Evolutionary conservation across 2,888 invertebrate genomes (phyloP).

Genomic region (Seira ritae): DNA sequence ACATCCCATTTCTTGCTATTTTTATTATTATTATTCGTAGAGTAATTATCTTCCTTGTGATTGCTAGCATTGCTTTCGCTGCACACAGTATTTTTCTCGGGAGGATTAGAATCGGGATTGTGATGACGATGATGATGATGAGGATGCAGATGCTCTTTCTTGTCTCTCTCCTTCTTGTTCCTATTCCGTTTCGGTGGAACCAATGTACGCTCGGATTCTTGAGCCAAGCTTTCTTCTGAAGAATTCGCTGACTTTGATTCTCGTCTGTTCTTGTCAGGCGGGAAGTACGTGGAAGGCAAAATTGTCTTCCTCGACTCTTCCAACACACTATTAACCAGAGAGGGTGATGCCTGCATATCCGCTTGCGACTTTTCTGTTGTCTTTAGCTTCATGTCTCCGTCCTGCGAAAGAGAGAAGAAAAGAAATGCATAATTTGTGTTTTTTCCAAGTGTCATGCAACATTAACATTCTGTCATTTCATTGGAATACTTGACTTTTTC

Average conservation of each 20-base stretch:
- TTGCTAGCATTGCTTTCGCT: background rate
- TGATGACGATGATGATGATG: background rate
- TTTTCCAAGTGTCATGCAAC: constrained; percentile 36
- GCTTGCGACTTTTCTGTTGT: background rate
- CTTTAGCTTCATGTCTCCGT: constrained; percentile 45
- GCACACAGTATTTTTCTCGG: background rate
- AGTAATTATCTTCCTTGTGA: constrained; percentile 12
- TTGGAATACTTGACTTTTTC: constrained; percentile 12
- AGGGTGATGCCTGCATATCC: constrained; percentile 1
- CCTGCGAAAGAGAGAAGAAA: constrained; percentile 28
- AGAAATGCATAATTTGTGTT: constrained; percentile 13
- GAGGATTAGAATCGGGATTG: background rate
- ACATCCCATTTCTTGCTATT: constrained; percentile 41
- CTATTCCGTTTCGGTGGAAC: background rate
- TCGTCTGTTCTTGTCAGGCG: background rate
- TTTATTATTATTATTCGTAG: constrained; percentile 1
- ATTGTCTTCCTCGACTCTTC: background rate
- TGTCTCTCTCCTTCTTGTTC: background rate
- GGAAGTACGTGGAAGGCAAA: background rate
- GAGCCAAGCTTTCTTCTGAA: background rate
- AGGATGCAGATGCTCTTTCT: background rate
- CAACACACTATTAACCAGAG: background rate
- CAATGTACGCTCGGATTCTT: too few relatives aligned
- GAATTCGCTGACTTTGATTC: background rate
- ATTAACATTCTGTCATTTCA: constrained; percentile 34